phyloP scores from a whole-genome alignment of 2,113 vertebrate species.

The Lepus timidus region DNA sequence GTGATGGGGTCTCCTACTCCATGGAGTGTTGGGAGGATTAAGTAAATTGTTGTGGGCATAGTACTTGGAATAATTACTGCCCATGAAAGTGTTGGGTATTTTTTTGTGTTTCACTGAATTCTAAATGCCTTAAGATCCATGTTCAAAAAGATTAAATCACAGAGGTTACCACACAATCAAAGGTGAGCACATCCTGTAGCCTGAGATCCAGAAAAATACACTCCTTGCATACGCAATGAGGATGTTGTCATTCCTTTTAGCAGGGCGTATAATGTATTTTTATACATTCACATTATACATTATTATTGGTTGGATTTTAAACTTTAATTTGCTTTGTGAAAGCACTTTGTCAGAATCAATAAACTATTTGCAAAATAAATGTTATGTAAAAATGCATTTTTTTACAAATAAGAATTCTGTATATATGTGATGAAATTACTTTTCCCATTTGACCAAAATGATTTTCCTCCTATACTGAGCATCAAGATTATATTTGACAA shows the following conservation, averaged over 20 bases:
- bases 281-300: neutral
- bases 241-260: neutral
- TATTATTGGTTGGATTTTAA: neutral
- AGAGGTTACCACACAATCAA: neutral
- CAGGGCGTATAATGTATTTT: neutral
- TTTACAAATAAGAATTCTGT: conserved; percentile 17
- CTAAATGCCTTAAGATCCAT: neutral
- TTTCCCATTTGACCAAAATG: neutral
- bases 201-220: neutral
- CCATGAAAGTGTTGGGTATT: neutral
- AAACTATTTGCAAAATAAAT: conserved; percentile 8
- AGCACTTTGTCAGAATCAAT: conserved; percentile 44
- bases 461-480: neutral
- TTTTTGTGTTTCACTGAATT: conserved; percentile 30
- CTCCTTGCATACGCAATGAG: neutral
- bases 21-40: rapidly evolving
- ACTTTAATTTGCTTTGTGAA: neutral
- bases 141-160: neutral
- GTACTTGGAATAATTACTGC: neutral
- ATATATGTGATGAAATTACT: neutral
- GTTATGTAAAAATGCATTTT: neutral
- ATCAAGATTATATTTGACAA: neutral
- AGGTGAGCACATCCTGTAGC: neutral
- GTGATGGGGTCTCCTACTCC: neutral
- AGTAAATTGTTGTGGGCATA: neutral